Percentiles rank a stretch among this genome's conserved stretches.
These are phyloP conservation scores for Drosophila gaucha DNA, from an alignment of 2,888 invertebrate genomes.

Conservation along the genomic window DNA sequence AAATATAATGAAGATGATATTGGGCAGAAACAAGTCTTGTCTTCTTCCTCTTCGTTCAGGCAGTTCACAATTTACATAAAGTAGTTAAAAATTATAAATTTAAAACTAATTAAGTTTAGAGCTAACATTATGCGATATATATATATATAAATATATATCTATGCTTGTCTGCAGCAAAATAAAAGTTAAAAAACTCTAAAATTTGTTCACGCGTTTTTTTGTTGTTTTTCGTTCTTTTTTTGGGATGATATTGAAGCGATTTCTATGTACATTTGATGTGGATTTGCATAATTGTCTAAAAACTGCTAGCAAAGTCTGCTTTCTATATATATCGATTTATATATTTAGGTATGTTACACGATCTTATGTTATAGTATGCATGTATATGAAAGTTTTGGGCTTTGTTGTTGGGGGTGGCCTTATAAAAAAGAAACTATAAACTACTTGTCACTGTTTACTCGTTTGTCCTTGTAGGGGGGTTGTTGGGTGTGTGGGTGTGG, in stretches of 20 bases:
- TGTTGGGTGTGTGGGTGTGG: slow-evolving; percentile 4
- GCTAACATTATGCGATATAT: slow-evolving; percentile 14
- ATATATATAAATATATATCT: slow-evolving; percentile 3
- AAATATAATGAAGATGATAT: slow-evolving; percentile 13
- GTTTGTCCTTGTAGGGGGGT: slow-evolving; percentile 60
- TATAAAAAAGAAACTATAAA: slow-evolving; percentile 49
- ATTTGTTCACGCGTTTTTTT: slow-evolving; percentile 27
- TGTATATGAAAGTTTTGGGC: slow-evolving; percentile 6
- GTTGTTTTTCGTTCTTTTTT: slow-evolving; percentile 3
- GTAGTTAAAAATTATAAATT: slow-evolving; percentile 12
- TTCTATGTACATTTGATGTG: slow-evolving; percentile 37
- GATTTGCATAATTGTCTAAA: slow-evolving; percentile 15
- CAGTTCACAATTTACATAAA: slow-evolving; percentile 49
- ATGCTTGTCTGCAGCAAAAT: slow-evolving; percentile 18
- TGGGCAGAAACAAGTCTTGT: slow-evolving; percentile 45
- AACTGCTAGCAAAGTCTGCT: slow-evolving; percentile 6
- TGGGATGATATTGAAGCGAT: slow-evolving; percentile 55
- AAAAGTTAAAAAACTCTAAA: slow-evolving; percentile 8
- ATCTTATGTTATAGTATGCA: slow-evolving; percentile 16
- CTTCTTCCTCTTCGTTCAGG: slow-evolving; percentile 16
- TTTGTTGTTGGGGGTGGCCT: slow-evolving; percentile 8
- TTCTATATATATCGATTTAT: slow-evolving; percentile 4
- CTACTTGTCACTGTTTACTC: slow-evolving; percentile 79
- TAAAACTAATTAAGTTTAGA: slow-evolving; percentile 28
- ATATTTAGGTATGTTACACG: slow-evolving; percentile 29